Conservation (phyloP, 2,113 vertebrate genomes). For the Periophthalmodon schlosseri region DNA sequence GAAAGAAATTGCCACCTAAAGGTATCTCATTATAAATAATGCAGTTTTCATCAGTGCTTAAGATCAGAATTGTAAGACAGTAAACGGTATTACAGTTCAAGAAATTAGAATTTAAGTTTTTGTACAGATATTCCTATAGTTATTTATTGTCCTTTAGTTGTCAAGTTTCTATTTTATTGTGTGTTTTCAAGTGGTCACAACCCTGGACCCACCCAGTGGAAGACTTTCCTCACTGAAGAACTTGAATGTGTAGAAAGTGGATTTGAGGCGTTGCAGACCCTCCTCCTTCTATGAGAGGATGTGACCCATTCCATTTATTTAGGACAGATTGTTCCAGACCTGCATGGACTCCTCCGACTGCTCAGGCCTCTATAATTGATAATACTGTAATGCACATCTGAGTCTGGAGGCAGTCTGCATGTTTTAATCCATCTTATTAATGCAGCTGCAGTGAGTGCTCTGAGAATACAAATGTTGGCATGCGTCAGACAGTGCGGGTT, state of each 20-base stretch:
- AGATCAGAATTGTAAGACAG: too few species aligned
- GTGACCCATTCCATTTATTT: constrained; percentile 34
- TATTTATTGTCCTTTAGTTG: not conserved
- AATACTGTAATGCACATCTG: not conserved
- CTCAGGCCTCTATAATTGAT: not conserved
- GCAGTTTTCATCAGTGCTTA: not conserved
- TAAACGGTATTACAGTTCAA: not conserved
- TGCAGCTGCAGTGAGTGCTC: not conserved
- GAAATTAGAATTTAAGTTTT: not conserved
- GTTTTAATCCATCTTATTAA: constrained; percentile 2
- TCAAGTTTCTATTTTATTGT: constrained; percentile 17
- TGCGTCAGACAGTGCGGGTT: not conserved
- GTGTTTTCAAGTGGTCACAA: constrained; percentile 4
- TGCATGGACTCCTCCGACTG: not conserved
- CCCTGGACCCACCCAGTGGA: not conserved
- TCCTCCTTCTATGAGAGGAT: constrained; percentile 38
- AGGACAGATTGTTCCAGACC: constrained; percentile 50
- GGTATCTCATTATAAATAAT: too few species aligned
- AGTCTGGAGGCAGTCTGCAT: not conserved
- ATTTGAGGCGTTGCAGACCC: constrained; percentile 26
- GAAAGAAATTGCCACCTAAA: too few species aligned
- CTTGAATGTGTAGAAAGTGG: constrained; percentile 19
- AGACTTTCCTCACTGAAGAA: not conserved
- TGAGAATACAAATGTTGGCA: not conserved
- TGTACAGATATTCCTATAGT: not conserved